phyloP scores from a whole-genome alignment of 2,888 invertebrate genomes.

The Rhopalosiphum nymphaeae region DNA sequence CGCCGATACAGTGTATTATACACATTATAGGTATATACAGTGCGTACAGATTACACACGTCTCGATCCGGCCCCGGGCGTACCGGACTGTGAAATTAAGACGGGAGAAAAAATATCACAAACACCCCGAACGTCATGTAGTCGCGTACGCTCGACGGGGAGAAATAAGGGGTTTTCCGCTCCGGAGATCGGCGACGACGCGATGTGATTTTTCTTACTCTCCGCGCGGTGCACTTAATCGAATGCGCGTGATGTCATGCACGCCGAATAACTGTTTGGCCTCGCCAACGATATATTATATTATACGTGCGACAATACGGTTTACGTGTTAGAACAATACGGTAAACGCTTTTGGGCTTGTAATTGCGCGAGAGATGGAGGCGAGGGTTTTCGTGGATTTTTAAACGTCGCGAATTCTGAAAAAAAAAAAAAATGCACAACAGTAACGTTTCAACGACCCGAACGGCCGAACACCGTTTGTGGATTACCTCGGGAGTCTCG shows the following conservation, averaged over 20 bases:
- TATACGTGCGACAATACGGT: neutral
- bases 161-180: constrained; percentile 5
- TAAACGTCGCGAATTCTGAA: neutral
- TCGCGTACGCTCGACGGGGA: neutral
- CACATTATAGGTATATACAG: too few species aligned
- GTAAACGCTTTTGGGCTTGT: neutral
- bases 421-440: neutral
- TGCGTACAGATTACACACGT: neutral
- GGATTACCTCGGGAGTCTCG: neutral
- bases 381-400: neutral
- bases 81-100: constrained; percentile 57
- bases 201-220: neutral
- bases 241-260: neutral
- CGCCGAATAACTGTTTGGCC: neutral
- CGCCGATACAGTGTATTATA: neutral
- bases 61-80: constrained; percentile 24
- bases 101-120: constrained; percentile 8
- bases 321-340: neutral
- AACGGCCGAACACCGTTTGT: neutral
- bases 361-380: neutral
- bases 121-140: neutral
- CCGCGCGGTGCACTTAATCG: neutral
- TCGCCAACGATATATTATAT: neutral
- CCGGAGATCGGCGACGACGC: neutral
- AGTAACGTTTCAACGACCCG: neutral